Percentiles rank a stretch among this genome's conserved stretches.
Conservation (phyloP, 2,797 vertebrate species). For the Uromys caudimaculatus region DNA sequence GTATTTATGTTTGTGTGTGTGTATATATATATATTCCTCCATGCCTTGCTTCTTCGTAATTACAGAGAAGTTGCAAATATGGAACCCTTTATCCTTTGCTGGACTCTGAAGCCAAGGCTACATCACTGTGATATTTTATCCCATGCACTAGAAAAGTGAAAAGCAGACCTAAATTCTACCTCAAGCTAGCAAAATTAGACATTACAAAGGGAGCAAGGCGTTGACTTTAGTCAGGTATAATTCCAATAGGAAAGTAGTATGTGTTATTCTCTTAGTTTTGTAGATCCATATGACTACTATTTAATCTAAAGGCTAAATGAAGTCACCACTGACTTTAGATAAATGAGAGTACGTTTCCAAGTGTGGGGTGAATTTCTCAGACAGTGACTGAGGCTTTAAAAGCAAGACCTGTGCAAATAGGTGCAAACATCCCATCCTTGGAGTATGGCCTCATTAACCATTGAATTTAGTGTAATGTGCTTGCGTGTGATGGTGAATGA, state of each 20-base stretch:
- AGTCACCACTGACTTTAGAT: conserved; percentile 11
- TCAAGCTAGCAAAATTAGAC: conserved; percentile 72
- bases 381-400: conserved; percentile 69
- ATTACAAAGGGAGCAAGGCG: conserved; percentile 73
- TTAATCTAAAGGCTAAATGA: conserved; percentile 74
- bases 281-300: conserved; percentile 31
- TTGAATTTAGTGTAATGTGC: conserved; percentile 33
- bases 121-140: conserved; percentile 70
- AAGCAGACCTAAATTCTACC: conserved; percentile 70
- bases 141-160: conserved; percentile 61
- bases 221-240: conserved; percentile 69
- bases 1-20: no score
- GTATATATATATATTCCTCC: accelerated
- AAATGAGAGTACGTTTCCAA: conserved; percentile 59
- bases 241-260: conserved; percentile 38
- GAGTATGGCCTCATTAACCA: conserved; percentile 60
- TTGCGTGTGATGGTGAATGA: conserved; percentile 52
- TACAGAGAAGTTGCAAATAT: not conserved
- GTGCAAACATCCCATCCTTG: conserved; percentile 46
- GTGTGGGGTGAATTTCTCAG: conserved; percentile 47
- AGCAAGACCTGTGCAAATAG: conserved; percentile 56
- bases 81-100: conserved; percentile 22
- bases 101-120: conserved; percentile 55
- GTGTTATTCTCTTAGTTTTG: conserved; percentile 69
- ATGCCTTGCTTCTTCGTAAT: not conserved